Evolutionary conservation across 1,140 invertebrate species (phyloP).

Genomic region (Spodoptera litura): DNA sequence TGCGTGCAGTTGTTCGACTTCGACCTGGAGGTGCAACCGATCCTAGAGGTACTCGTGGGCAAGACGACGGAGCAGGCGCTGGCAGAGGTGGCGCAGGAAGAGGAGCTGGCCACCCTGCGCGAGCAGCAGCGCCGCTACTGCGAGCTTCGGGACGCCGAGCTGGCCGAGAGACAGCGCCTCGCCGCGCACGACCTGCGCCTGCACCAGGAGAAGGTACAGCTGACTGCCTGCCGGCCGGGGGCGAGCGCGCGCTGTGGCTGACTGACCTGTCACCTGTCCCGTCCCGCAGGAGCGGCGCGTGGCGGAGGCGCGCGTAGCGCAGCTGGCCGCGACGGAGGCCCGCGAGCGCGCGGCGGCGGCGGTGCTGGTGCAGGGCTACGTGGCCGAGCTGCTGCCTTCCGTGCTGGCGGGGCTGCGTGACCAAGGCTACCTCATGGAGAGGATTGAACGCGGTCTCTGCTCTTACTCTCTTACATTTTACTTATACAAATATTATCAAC

Average conservation of each 20-base stretch:
- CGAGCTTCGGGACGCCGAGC: conserved; percentile 92
- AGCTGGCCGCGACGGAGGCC: conserved; percentile 88
- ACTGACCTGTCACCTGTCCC: not conserved
- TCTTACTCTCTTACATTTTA: not conserved
- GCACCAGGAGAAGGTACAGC: conserved; percentile 67
- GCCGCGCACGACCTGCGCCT: conserved; percentile 70
- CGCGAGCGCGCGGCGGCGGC: conserved; percentile 93
- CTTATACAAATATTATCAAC: not conserved
- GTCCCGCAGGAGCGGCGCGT: conserved; percentile 84
- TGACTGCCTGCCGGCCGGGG: conserved; percentile 84
- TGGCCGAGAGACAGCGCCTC: conserved; percentile 87
- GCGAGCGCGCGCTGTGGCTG: conserved; percentile 92
- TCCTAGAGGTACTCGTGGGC: conserved; percentile 94
- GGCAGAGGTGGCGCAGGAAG: conserved; percentile 93
- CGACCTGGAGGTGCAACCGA: conserved; percentile 94
- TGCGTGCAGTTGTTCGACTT: conserved; percentile 92
- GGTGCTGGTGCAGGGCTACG: conserved; percentile 93
- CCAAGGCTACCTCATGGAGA: conserved; percentile 91
- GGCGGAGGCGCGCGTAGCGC: conserved; percentile 86
- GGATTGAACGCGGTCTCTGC: conserved; percentile 88
- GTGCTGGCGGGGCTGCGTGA: conserved; percentile 93
- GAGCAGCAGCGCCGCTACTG: conserved; percentile 92
- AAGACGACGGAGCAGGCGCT: conserved; percentile 95
- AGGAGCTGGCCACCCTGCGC: conserved; percentile 90
- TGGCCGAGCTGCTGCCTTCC: conserved; percentile 93